phyloP scores from a whole-genome alignment of 2,888 invertebrate genomes.

The Liopterus haemorrhoidalis region DNA sequence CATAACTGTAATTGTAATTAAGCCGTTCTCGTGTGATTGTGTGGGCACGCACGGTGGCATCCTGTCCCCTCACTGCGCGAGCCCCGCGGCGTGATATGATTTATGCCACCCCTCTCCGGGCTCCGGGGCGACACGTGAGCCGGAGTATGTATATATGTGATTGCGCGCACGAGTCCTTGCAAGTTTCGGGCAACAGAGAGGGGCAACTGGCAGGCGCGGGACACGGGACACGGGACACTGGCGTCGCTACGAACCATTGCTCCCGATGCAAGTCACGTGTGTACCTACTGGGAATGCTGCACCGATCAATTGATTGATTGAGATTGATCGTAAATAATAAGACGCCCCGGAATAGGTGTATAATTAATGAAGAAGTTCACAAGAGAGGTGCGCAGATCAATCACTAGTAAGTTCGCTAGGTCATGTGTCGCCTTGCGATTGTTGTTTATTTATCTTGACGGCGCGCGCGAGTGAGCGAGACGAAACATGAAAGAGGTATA shows the following conservation, averaged over 20 bases:
- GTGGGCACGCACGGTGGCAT: no score
- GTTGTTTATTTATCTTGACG: conserved; percentile 4
- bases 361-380: conserved; percentile 29
- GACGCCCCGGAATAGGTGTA: conserved; percentile 28
- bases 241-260: not conserved
- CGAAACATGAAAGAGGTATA: no score
- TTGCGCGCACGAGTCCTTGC: not conserved
- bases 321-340: conserved; percentile 29
- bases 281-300: not conserved
- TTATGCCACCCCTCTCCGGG: no score
- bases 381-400: conserved; percentile 16
- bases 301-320: conserved; percentile 29
- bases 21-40: not conserved
- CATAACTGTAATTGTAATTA: conserved; percentile 22
- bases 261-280: no score
- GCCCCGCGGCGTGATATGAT: no score
- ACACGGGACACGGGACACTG: not conserved
- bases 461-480: no score
- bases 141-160: conserved; percentile 4
- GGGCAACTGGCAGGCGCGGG: not conserved
- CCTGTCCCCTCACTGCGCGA: no score
- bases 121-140: not conserved
- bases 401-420: conserved; percentile 5
- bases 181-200: not conserved
- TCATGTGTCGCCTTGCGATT: not conserved